phyloP scores from a whole-genome alignment of 2,888 invertebrate species.

The Eubasilissa splendida region DNA sequence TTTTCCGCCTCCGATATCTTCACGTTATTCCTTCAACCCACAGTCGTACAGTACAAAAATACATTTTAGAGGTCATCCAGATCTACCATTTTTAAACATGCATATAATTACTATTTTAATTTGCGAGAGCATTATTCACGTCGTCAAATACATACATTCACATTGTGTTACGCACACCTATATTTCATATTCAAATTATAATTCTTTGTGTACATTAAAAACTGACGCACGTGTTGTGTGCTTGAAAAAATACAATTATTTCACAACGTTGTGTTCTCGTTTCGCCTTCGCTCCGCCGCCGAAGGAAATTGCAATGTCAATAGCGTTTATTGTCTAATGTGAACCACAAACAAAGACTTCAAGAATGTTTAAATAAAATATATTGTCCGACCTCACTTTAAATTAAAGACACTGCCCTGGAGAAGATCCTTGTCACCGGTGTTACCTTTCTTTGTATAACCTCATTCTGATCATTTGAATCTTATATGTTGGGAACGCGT shows the following conservation, averaged over 20 bases:
- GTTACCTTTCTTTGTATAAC: conserved; percentile 25
- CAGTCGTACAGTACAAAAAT: background rate
- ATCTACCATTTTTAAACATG: background rate
- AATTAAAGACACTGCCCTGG: background rate
- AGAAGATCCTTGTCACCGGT: background rate
- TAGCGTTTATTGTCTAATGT: background rate
- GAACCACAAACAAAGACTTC: background rate
- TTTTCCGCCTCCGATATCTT: no score
- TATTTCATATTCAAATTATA: background rate
- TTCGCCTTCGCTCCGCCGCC: no score
- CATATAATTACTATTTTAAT: background rate
- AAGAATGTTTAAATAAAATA: no score
- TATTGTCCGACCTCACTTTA: no score
- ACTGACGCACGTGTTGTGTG: background rate
- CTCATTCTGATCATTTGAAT: conserved; percentile 18
- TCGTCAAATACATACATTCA: background rate
- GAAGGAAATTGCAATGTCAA: conserved; percentile 1
- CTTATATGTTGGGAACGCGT: background rate
- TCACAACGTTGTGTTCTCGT: no score
- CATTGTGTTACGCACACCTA: background rate
- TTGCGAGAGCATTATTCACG: conserved; percentile 10
- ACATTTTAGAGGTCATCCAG: conserved; percentile 5
- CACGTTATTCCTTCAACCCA: conserved; percentile 1
- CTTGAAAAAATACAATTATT: no score
- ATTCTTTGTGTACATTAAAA: background rate